Base-by-base conservation (phyloP, 2,797 vertebrate genomes). In the Poecilia picta region DNA sequence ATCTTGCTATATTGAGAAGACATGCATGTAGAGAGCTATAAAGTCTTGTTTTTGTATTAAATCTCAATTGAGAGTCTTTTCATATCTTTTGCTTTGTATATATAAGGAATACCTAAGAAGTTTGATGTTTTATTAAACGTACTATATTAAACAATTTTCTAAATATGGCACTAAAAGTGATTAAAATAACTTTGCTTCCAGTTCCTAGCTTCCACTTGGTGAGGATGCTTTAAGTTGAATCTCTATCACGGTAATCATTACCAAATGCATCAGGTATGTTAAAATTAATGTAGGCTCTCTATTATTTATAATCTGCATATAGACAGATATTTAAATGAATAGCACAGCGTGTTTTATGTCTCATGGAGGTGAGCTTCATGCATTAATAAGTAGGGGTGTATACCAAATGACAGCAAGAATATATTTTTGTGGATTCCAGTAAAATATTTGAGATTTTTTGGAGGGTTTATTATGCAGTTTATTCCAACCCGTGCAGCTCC, bases 291-390 rank as follows among this genome's bases (percentile, higher is more conserved):
- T 57, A 76, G 71, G 51, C 83, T 20, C 31, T 78, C 45, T 73
- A 77, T 87, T 87, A 90, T 90, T 73, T 85, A 87, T 87, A 76
- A n/a, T 78, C 70, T 89, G 82, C 83, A 89, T 88, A 89, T 84
- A 90, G 82, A 90, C 31, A 81, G 83, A 68, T 85, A 84, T 89
- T 88, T 83, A 88, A 87, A 81, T 81, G 87, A 77, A 78, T 73
- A 53, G 62, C 36, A 13, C 3, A 43, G 66, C 51, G 72, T 77
- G 76, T 75, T 74, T 76, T 75, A 78, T 1, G 2, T 41, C 13
- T 46, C 47, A 28, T 72, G 64, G 39, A 41, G 53, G 33, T 7
- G 8, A 46, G 53, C n/a, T 75, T 64, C 55, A 81, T 83, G 87
- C 82, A 88, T 88, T 82, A 46, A 25, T 80, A 88, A 88, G 76